phyloP scores from a whole-genome alignment of 2,888 invertebrate species.

The Clostera curtula region DNA sequence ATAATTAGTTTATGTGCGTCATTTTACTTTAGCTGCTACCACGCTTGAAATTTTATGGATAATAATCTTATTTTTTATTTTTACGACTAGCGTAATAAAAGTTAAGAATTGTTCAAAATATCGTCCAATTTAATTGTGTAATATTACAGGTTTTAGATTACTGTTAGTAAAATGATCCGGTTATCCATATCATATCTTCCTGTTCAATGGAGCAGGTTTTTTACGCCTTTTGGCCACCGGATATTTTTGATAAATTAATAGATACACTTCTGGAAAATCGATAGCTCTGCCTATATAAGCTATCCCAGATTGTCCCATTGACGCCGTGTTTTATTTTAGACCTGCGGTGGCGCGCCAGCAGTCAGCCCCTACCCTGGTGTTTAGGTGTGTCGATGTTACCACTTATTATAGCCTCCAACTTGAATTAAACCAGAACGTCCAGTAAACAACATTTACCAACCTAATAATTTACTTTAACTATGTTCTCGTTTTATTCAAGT shows the following conservation, averaged over 20 bases:
- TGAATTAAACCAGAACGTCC: conserved; percentile 32
- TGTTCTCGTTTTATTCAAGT: conserved; percentile 40
- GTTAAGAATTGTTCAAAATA: no score
- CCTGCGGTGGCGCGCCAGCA: conserved; percentile 75
- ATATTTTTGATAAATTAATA: conserved; percentile 1
- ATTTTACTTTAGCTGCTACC: conserved; percentile 24
- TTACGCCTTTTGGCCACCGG: background rate
- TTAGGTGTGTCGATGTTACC: conserved; percentile 76
- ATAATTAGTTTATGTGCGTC: conserved; percentile 13
- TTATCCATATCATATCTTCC: conserved; percentile 10
- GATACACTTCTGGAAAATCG: no score
- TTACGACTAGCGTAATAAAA: conserved; percentile 16
- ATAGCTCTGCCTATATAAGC: conserved; percentile 26
- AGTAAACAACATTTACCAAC: background rate
- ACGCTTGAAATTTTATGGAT: conserved; percentile 24
- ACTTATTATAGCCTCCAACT: conserved; percentile 47
- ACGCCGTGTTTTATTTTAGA: conserved; percentile 72
- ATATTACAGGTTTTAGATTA: conserved; percentile 20
- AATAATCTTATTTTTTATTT: conserved; percentile 14
- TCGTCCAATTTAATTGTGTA: conserved; percentile 20
- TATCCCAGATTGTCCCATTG: conserved; percentile 54
- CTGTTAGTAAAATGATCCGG: conserved; percentile 5
- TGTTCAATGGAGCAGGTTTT: no score
- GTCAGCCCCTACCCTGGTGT: conserved; percentile 74
- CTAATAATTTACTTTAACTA: conserved; percentile 2